Conservation (phyloP, 2,113 vertebrate species). For the Gobio gobio region DNA sequence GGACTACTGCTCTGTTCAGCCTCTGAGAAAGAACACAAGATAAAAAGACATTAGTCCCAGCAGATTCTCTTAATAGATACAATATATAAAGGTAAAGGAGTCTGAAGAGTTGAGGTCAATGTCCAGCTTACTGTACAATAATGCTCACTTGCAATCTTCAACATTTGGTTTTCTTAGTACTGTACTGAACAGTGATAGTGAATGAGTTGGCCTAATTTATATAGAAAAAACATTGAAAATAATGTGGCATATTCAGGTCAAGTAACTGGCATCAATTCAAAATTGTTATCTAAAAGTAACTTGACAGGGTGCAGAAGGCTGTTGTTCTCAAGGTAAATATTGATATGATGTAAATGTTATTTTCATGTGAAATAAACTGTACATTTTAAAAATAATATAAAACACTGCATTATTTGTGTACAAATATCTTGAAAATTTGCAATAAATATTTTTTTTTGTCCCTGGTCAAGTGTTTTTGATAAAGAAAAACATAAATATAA, state of each 20-base stretch:
- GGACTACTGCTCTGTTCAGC: constrained; percentile 91
- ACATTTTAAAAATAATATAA: background rate
- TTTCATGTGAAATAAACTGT: background rate
- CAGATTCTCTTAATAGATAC: background rate
- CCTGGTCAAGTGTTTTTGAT: background rate
- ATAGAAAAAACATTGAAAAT: too few species aligned
- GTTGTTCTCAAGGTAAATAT: background rate
- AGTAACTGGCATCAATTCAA: background rate
- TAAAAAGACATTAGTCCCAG: constrained; percentile 35
- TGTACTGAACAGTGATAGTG: background rate
- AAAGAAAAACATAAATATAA: background rate
- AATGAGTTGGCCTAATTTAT: background rate
- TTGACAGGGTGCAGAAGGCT: background rate
- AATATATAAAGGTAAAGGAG: background rate
- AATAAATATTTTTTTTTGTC: background rate
- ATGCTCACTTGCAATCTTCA: background rate
- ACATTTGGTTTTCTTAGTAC: background rate
- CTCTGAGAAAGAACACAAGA: constrained; percentile 74
- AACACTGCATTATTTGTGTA: background rate
- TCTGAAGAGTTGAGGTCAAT: background rate
- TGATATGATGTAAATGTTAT: background rate
- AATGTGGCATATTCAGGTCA: background rate
- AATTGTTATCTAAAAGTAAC: background rate
- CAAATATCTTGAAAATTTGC: background rate
- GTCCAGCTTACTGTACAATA: background rate